Evolutionary conservation across 2,797 vertebrate genomes (phyloP), one percentile per base, ranked within the genome.

Genomic region (Lepus townsendii): DNA sequence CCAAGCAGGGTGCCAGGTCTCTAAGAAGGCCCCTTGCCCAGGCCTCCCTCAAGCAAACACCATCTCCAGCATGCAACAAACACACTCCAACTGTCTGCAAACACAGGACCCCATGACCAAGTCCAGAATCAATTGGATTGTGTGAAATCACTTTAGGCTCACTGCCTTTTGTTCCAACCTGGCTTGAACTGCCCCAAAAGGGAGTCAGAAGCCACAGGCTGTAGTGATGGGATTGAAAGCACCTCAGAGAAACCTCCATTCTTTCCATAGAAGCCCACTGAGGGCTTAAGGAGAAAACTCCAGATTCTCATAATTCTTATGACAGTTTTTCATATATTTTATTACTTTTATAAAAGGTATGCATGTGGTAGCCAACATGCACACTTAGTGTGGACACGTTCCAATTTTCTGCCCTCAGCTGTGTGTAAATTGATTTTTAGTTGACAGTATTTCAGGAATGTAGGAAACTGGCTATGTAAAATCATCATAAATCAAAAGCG

Each of bases 361-460:
- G 8, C 9, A 32, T 26, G 5, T 80, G 62, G 66, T 47, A 77
- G 54, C 19, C 54, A 78, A 54, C 14, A 2, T 47, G 20, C 68
- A 79, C 3, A 73, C 47, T 91, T 65, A 20, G 1, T 75, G 50
- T 47, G 63, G 30, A 27, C 78, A 66, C 65, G 24, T 91, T 66
- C 60, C 68, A 0, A 1, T 52, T 72, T 83, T 92, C 82, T 89
- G 27, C 63, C 77, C 62, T 79, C 52, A 80, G 47, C 54, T 75
- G 22, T 80, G 50, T 71, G 95, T 89, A 95, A 91, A 90, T 77
- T 82, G 71, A 47, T 94, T 93, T 92, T 89, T 32, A 91, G 60
- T 89, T 83, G 68, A 88, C 86, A 16, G 30, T 22, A 94, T 94
- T 96, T 96, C 72, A 82, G 27, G 78, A 94, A 90, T 90, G 68